Percentiles rank a stretch among this genome's conserved stretches.
Evolutionary conservation across 2,888 invertebrate species (phyloP).

Genomic region (Athripsodes cinereus): DNA sequence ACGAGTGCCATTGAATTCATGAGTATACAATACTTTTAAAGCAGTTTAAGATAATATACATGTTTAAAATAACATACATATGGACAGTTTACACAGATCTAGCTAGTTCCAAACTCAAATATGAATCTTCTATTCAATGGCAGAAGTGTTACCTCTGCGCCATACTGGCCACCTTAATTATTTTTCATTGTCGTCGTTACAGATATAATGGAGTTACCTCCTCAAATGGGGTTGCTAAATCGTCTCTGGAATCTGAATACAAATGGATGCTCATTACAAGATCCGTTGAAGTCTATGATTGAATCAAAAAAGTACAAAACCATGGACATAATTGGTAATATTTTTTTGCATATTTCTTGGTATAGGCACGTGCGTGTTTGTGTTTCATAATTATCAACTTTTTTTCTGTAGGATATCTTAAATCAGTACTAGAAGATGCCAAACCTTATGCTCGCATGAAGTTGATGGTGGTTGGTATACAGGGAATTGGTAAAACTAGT

Average conservation of each 20-base stretch:
- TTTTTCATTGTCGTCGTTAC: slow-evolving; percentile 31
- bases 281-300: slow-evolving; percentile 86
- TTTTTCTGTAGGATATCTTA: slow-evolving; percentile 62
- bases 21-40: too few species aligned
- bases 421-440: slow-evolving; percentile 81
- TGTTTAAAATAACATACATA: too few species aligned
- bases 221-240: slow-evolving; percentile 89
- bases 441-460: slow-evolving; percentile 93
- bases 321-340: slow-evolving; percentile 77
- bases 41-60: too few species aligned
- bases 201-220: slow-evolving; percentile 83
- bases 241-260: slow-evolving; percentile 96
- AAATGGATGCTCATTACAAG: slow-evolving; percentile 79
- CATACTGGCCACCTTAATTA: too few species aligned
- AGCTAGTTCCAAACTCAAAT: too few species aligned
- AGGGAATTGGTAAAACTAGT: slow-evolving; percentile 84
- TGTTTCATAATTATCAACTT: neutral
- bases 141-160: too few species aligned
- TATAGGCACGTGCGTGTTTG: neutral
- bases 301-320: slow-evolving; percentile 91
- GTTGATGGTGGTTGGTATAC: slow-evolving; percentile 91
- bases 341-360: neutral
- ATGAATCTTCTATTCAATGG: too few species aligned
- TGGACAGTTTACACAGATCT: too few species aligned
- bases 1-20: too few species aligned